Evolutionary conservation across 1,140 invertebrate species (phyloP), one percentile per base, ranked within the genome.

Genomic region (Orchestia grillus): DNA sequence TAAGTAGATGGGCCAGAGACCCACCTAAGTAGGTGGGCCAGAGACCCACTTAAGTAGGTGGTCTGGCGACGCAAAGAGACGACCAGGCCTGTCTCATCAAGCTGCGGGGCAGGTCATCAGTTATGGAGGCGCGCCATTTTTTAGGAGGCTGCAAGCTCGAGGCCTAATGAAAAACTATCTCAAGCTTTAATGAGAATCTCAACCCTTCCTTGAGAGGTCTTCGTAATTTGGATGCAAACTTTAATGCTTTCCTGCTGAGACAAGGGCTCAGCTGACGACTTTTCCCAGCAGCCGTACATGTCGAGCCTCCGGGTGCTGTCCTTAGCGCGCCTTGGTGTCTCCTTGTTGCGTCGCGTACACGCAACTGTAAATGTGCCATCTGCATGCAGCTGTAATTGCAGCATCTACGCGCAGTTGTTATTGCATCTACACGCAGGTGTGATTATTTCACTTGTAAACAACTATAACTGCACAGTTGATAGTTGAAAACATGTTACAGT

Each of bases 91-190:
- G 62, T 77, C 62, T 77, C 62, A 77, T 77, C 62, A 77, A 77
- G 62, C 62, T 28, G 62, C 36, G 11, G 62, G 62, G 62, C 44
- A 44, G 41, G 88, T 91, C 88, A 91, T 91, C 44, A 91, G 44
- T 91, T 91, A 91, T 91, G 88, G 88, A 42, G 88, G 44, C 4
- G 88, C 44, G 88, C 88, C 88, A 91, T 91, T 91, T 91, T 91
- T 91, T 91, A 91, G 88, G 41, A 19, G 41, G 8, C 88, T 42
- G 88, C 88, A 44, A 91, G 88, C 88, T 91, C 44, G 4, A 44
- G 44, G 44, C 88, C 88, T 91, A 91, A 91, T 91, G 88, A 91
- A 91, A 91, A 91, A 91, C 88, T 91, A 91, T 91, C 88, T 91
- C 88, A 42, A 43, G 88, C 88, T 91, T 77, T 91, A 44, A 91